Percentiles rank a stretch among this genome's conserved stretches.
These are phyloP conservation scores for Staurois parvus DNA, from an alignment of 2,797 vertebrate genomes.

Conservation along the genomic window DNA sequence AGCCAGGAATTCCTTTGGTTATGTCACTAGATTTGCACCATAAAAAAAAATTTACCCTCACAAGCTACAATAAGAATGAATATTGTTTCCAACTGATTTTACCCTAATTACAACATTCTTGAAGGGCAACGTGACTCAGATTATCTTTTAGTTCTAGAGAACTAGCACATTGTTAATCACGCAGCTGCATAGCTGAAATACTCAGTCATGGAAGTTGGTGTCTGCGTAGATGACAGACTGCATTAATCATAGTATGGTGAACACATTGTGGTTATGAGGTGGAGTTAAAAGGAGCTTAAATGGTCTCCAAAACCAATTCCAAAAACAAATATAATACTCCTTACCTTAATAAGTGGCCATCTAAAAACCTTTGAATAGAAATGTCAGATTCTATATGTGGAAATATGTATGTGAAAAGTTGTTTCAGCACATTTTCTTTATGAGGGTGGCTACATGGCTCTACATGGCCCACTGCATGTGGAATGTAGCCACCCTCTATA, in stretches of 20 bases:
- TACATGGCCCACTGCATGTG: too few relatives aligned
- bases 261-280: background rate
- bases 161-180: constrained; percentile 55
- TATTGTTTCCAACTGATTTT: constrained; percentile 55
- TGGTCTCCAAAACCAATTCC: too few relatives aligned
- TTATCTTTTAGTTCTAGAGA: constrained; percentile 47
- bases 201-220: constrained; percentile 22
- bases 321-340: too few relatives aligned
- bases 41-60: background rate
- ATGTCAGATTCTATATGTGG: too few relatives aligned
- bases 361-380: too few relatives aligned
- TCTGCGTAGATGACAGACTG: constrained; percentile 16
- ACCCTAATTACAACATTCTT: constrained; percentile 58
- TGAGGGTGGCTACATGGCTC: too few relatives aligned
- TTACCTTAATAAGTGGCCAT: too few relatives aligned
- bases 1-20: too few relatives aligned
- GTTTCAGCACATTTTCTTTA: too few relatives aligned
- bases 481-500: too few relatives aligned
- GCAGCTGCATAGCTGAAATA: constrained; percentile 47
- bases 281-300: background rate
- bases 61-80: constrained; percentile 20
- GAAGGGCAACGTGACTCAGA: constrained; percentile 55
- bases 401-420: too few relatives aligned
- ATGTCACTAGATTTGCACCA: background rate
- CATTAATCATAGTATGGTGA: background rate